Evolutionary conservation across 2,797 vertebrate genomes (phyloP), one percentile per base, ranked within the genome.

Genomic region (Trachops cirrhosus): DNA sequence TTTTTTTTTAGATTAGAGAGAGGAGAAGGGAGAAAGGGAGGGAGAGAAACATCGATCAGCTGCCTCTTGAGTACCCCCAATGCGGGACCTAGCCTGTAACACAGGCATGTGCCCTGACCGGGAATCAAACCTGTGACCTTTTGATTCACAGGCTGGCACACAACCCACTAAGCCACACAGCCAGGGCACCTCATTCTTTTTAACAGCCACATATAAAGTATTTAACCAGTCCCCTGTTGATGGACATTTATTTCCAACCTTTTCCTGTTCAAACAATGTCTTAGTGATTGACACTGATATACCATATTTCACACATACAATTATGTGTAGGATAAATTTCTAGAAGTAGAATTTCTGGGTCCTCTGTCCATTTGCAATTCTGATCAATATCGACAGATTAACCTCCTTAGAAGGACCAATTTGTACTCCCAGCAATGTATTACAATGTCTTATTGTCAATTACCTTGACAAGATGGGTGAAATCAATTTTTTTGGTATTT

Each of bases 331-430:
- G 50, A 48, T 78, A 70, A 79, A 87, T 88, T 93, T 88, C 39
- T 39, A 89, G 80, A 92, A 93, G 73, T 29, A 18, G n/a, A 96
- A 93, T 82, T 70, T 73, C 46, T 48, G 16, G 67, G 80, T 67
- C 32, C 34, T 64, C 41, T 79, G 10, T 26, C 2, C 6, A n/a
- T 89, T 86, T 92, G 71, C 46, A 89, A 34, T 93, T 90, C 74
- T 94, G 59, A 92, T 80, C 83, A 93, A 50, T 48, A 87, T 4
- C 67, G 34, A 93, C n/a, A 77, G 41, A 32, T 19, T 64, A 26
- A 52, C 14, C 32, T 79, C 79, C 24, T 79, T 77, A 91, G 22
- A 89, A 95, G 16, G 22, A 34, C 6, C 37, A 75, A 21, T 85
- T 85, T 44, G 86, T 0, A 68, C 0, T 71, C 57, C 24, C 83